These are phyloP conservation scores for Peromyscus nudipes DNA, from an alignment of 2,797 vertebrate genomes.

Conservation along the genomic window DNA sequence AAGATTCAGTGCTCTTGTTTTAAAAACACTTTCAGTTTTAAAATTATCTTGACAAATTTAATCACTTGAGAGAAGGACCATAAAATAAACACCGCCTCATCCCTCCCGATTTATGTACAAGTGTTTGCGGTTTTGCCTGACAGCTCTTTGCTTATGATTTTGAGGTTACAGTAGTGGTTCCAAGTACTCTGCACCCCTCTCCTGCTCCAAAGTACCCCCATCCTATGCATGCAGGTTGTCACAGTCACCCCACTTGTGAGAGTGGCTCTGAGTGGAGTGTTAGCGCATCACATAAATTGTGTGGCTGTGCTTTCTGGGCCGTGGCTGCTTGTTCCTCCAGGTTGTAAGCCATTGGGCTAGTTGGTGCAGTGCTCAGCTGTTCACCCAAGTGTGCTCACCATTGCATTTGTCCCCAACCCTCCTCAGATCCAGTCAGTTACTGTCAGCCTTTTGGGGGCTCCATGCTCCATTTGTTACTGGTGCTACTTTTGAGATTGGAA, in stretches of 20 bases:
- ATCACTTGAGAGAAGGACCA: background rate
- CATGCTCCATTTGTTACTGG: background rate
- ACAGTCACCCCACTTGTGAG: background rate
- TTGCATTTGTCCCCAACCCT: background rate
- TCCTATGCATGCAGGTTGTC: background rate
- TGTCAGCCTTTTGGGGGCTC: background rate
- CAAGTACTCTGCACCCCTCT: background rate
- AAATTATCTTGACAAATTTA: background rate
- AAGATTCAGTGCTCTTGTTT: background rate
- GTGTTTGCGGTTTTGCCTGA: background rate
- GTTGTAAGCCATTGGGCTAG: too few relatives aligned
- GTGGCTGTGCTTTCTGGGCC: background rate
- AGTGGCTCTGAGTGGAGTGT: background rate
- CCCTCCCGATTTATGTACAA: background rate
- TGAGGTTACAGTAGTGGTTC: background rate
- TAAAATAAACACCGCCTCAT: background rate
- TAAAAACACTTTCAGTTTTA: constrained; percentile 29
- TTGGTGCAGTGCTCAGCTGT: background rate
- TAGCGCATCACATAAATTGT: background rate
- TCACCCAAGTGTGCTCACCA: background rate
- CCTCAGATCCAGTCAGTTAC: background rate
- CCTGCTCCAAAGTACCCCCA: background rate
- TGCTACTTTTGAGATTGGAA: background rate
- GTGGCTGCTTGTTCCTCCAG: background rate
- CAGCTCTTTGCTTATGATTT: background rate